Percentiles rank a stretch among this genome's conserved stretches.
phyloP scores from a whole-genome alignment of 2,797 vertebrate genomes.

The Varecia variegata region DNA sequence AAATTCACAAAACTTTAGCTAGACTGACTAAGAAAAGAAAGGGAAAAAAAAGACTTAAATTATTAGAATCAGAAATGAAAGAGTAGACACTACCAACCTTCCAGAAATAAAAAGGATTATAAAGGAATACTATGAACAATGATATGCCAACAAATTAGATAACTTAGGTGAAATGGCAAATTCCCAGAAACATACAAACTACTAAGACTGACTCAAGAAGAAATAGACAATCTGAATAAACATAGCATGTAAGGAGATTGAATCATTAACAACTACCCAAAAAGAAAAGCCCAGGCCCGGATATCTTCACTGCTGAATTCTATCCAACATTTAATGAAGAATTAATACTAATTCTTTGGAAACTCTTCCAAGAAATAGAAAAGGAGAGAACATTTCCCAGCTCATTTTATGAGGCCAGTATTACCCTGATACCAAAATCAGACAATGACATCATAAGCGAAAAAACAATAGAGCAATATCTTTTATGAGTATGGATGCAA shows the following conservation, averaged over 20 bases:
- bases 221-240: background rate
- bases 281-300: background rate
- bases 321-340: background rate
- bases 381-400: background rate
- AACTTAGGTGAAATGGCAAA: background rate
- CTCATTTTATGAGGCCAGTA: background rate
- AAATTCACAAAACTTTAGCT: background rate
- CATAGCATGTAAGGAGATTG: background rate
- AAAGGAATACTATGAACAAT: background rate
- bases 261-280: background rate
- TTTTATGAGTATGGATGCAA: background rate
- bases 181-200: background rate
- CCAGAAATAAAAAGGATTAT: background rate
- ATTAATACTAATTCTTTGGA: background rate
- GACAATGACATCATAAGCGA: background rate
- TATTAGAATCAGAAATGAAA: background rate
- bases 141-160: background rate
- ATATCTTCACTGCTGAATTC: background rate
- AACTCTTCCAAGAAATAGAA: background rate
- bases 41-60: background rate
- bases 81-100: background rate
- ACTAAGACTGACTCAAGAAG: background rate
- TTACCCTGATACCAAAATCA: background rate
- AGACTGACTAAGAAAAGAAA: background rate
- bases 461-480: background rate